These are phyloP conservation scores for Antigone vipio DNA, from an alignment of 2,113 vertebrate species.

Conservation along the genomic window DNA sequence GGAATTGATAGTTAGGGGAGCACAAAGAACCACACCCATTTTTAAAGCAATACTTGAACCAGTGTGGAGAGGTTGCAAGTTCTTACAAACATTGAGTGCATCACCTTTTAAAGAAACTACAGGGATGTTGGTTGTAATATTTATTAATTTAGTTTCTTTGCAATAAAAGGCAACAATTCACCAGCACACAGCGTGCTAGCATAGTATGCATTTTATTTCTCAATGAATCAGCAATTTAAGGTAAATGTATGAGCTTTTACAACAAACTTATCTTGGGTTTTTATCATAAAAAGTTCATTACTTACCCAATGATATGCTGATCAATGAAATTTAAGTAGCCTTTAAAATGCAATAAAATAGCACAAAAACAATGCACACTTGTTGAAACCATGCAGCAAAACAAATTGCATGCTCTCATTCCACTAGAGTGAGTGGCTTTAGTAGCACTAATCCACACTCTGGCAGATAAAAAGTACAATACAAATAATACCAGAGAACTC, in stretches of 20 bases:
- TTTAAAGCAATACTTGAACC: constrained; percentile 36
- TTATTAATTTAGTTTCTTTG: constrained; percentile 9
- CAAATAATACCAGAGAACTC: constrained; percentile 82
- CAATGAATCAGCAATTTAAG: constrained; percentile 22
- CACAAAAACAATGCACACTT: constrained; percentile 55
- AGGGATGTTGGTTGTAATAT: neutral
- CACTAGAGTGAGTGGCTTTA: constrained; percentile 59
- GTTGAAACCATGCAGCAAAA: constrained; percentile 74
- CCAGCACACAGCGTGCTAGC: neutral
- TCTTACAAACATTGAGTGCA: neutral
- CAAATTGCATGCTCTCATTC: constrained; percentile 77
- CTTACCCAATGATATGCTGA: constrained; percentile 57
- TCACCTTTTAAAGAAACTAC: constrained; percentile 36
- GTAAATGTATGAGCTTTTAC: neutral
- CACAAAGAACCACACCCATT: neutral
- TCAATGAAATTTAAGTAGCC: constrained; percentile 55
- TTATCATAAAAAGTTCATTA: constrained; percentile 34
- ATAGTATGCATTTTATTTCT: constrained; percentile 8
- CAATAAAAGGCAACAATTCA: neutral
- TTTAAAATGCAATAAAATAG: constrained; percentile 64
- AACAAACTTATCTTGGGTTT: constrained; percentile 37
- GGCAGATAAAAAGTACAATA: constrained; percentile 66
- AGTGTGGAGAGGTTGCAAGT: constrained; percentile 11
- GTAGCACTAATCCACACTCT: constrained; percentile 72
- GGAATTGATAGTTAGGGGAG: constrained; percentile 32